Evolutionary conservation across 1,140 invertebrate species (phyloP), one percentile per base, ranked within the genome.

Genomic region (Calycopis cecrops): DNA sequence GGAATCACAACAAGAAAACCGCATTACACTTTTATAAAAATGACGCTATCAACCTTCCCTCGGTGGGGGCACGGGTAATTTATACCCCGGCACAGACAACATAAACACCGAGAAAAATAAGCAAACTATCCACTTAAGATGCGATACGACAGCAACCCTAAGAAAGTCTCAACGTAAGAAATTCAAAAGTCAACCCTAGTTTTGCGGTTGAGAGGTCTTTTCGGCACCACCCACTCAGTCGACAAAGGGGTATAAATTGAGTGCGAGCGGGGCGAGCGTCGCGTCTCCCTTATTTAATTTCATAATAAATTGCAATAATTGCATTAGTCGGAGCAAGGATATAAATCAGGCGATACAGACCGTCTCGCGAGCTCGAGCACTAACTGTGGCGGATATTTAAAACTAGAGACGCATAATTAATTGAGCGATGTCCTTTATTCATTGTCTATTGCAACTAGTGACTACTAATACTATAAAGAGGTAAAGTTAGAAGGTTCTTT

Each of bases 221-320:
- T 65, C 51, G 55, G 59, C 65, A 58, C 60, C 55, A 61, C 52
- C 51, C 21, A 52, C 61, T 71, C 74, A 79, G 73, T 81, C 71
- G 70, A 70, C 76, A 71, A 80, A 80, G 70, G 74, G 73, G 73
- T 83, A 83, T 84, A 83, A 77, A 83, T 84, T 84, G 76, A 61
- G 67, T 57, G 60, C 60, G 54, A 67, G 65, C 66, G 59, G 65
- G 60, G 51, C 59, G 68, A 63, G 64, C 60, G 73, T 67, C 65
- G 73, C 71, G 69, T 75, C 73, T 69, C 73, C 76, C 73, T 82
- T 86, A 81, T 86, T 84, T 86, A 86, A 84, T 85, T 84, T 85
- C 73, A 78, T 81, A 78, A 82, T 85, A 85, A 85, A 85, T 85
- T 83, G 82, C 74, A 80, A 82, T 85, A 84, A 86, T 86, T 84